Evolutionary conservation across 2,113 vertebrate species (phyloP), one percentile per base, ranked within the genome.

Genomic region (Lophotis ruficrista): DNA sequence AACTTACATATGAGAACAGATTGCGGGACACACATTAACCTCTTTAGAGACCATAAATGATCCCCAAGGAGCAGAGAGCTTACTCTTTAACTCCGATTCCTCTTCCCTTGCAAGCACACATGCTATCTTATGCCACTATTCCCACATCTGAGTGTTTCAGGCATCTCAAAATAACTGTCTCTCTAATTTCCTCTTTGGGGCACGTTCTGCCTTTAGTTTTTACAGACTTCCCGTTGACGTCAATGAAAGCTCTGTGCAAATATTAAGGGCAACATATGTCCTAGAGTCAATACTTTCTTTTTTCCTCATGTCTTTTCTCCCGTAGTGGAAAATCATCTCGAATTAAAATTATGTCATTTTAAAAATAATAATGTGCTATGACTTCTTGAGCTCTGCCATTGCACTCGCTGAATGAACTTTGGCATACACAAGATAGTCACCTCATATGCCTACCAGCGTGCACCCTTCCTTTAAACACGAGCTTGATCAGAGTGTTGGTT

Each of bases 1-100:
- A 94, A 90, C 93, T 95, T 94, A 92, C 84, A 93, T 73, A 80
- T 14, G 62, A 97, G 94, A 96, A 95, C 94, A 97, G 94, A 96
- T 92, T 94, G 78, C 0, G 10, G 94, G 94, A 72, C 84, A 72
- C 78, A 51, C 75, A 91, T 94, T 96, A 94, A 96, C 92, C 95
- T 96, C 95, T 96, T 94, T 73, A 80, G 94, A 96, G 89, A 87
- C 89, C 68, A 45, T 93, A 90, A 97, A 76, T 65, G 90, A 87
- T 96, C 93, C 86, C 92, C 35, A 71, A 85, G 76, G 97, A 96
- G 64, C 7, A 41, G 3, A 53, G 57, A 89, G 54, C 66, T 93
- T 88, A 77, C 69, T 72, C 30, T 79, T 88, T 62, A 78, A 54
- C 75, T 93, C 70, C 4, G 10, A 54, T 70, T 94, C 61, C 56